Evolutionary conservation across 2,797 vertebrate species (phyloP).

Genomic region (Sebastes oblongus): DNA sequence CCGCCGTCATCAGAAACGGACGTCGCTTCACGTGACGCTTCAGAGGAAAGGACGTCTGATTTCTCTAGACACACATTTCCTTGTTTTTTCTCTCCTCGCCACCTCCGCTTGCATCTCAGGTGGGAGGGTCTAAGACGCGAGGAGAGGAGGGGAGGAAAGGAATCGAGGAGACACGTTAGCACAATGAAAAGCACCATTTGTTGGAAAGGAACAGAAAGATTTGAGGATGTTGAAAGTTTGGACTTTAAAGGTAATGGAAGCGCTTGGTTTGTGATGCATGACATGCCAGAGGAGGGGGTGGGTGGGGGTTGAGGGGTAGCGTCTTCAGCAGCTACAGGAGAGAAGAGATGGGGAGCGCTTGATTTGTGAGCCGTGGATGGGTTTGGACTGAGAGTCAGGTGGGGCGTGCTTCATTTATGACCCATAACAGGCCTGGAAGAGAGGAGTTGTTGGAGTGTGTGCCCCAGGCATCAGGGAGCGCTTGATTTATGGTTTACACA

Average conservation of each 20-base stretch:
- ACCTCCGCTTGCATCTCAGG: no score
- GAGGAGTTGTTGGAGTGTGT: not conserved
- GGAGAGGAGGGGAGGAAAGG: no score
- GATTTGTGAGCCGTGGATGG: not conserved
- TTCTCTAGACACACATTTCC: no score
- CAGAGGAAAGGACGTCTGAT: no score
- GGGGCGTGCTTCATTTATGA: not conserved
- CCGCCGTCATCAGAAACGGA: no score
- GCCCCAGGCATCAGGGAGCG: not conserved
- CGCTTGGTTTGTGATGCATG: not conserved
- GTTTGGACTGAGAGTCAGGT: not conserved
- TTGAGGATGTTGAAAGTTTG: not conserved
- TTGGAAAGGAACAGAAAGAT: not conserved
- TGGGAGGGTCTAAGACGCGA: no score
- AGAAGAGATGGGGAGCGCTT: not conserved
- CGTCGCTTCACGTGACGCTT: no score
- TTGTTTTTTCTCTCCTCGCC: no score
- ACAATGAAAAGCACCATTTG: no score
- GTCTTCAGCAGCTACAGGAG: not conserved
- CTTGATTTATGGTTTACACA: constrained; percentile 6
- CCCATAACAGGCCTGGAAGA: not conserved
- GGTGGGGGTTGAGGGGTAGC: not conserved
- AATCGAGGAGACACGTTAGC: no score
- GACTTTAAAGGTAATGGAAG: not conserved
- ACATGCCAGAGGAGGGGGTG: not conserved